Conservation (phyloP, 2,888 invertebrate species). For the Cryptosula pallasiana region DNA sequence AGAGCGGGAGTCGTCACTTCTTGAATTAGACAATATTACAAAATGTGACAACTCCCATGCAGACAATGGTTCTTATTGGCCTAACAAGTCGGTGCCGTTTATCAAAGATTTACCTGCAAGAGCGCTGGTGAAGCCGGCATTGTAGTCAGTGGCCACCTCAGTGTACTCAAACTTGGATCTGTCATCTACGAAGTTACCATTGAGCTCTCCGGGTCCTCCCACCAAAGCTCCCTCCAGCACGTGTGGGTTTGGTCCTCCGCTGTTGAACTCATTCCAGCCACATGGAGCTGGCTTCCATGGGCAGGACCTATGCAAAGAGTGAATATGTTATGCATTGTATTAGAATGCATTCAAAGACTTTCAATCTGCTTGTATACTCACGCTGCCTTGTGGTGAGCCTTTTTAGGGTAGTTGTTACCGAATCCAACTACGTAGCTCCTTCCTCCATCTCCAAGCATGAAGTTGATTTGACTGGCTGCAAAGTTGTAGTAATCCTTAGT, state of each 20-base stretch:
- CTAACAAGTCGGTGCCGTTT: too few species aligned
- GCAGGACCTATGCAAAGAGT: slow-evolving; percentile 36
- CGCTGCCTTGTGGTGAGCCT: slow-evolving; percentile 37
- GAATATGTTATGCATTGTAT: neutral
- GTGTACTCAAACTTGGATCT: slow-evolving; percentile 39
- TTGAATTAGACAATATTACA: too few species aligned
- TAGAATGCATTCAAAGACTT: neutral
- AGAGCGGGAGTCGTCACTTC: too few species aligned
- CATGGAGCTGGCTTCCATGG: slow-evolving; percentile 37
- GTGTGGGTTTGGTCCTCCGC: slow-evolving; percentile 38
- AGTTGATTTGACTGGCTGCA: slow-evolving; percentile 42
- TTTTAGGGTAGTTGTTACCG: slow-evolving; percentile 33
- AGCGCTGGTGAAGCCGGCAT: slow-evolving; percentile 45
- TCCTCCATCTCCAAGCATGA: slow-evolving; percentile 32
- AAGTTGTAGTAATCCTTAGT: slow-evolving; percentile 34
- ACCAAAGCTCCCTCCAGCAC: slow-evolving; percentile 43
- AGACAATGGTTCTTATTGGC: too few species aligned
- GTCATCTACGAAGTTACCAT: slow-evolving; percentile 38
- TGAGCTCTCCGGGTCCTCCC: slow-evolving; percentile 39
- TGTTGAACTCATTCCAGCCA: slow-evolving; percentile 35
- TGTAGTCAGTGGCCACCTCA: slow-evolving; percentile 46
- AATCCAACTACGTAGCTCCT: slow-evolving; percentile 34
- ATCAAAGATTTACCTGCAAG: slow-evolving; percentile 38
- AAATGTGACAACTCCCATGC: too few species aligned
- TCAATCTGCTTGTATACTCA: slow-evolving; percentile 26